Percentiles rank a stretch among this genome's conserved stretches.
These are phyloP conservation scores for Drosophila sordidula DNA, from an alignment of 2,888 invertebrate species.

Conservation along the genomic window DNA sequence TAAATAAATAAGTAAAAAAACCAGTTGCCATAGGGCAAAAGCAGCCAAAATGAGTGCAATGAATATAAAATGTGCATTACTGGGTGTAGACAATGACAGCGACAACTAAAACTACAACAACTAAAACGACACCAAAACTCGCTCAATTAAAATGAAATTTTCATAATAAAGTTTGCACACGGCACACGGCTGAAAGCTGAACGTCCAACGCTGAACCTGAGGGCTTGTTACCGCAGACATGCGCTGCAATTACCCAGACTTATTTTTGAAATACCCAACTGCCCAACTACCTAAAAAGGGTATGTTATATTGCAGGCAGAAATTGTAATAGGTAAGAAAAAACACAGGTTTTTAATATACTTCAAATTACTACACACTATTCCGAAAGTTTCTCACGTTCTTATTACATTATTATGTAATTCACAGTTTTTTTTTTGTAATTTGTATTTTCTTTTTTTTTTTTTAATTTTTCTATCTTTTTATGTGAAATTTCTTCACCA, in stretches of 20 bases:
- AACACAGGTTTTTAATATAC: too few relatives aligned
- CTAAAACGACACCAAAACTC: slow-evolving; percentile 33
- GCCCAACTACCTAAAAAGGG: background rate
- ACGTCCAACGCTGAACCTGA: slow-evolving; percentile 25
- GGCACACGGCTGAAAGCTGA: slow-evolving; percentile 15
- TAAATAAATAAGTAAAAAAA: slow-evolving; percentile 1
- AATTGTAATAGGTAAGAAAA: too few relatives aligned
- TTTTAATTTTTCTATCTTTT: too few relatives aligned
- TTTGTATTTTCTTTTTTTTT: too few relatives aligned
- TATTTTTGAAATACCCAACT: slow-evolving; percentile 11
- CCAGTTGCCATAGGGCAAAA: slow-evolving; percentile 21
- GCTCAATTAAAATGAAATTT: slow-evolving; percentile 79
- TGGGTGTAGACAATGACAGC: slow-evolving; percentile 14
- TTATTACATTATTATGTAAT: too few relatives aligned
- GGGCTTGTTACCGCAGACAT: slow-evolving; percentile 45
- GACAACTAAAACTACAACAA: slow-evolving; percentile 21
- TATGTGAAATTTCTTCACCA: too few relatives aligned
- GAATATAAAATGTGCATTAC: slow-evolving; percentile 39
- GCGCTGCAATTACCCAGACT: slow-evolving; percentile 47
- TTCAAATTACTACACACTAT: too few relatives aligned
- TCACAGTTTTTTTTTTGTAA: too few relatives aligned
- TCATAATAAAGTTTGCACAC: slow-evolving; percentile 69
- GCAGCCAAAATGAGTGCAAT: slow-evolving; percentile 36
- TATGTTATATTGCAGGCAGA: background rate
- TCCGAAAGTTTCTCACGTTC: too few relatives aligned